These are phyloP conservation scores for Chaetogeoica ovagalla DNA, from an alignment of 2,888 invertebrate species.

Conservation along the genomic window DNA sequence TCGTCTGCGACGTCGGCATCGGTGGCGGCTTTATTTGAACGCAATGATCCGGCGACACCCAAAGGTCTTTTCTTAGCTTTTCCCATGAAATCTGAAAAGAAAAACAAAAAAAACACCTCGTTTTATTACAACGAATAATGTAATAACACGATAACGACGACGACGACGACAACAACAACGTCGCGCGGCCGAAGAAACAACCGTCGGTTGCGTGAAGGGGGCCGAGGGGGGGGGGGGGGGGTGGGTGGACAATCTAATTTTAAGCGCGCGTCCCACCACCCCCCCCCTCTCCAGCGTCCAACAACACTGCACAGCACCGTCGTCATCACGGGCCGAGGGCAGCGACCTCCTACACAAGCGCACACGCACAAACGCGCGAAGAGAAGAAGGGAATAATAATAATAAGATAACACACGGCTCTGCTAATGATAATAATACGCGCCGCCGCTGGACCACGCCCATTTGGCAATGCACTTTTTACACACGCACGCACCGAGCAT, in stretches of 20 bases:
- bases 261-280: neutral
- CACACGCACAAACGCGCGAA: neutral
- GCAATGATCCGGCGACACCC: neutral
- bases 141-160: too few species aligned
- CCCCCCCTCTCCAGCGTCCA: too few species aligned
- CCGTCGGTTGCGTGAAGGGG: too few species aligned
- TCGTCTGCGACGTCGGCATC: too few species aligned
- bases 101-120: neutral
- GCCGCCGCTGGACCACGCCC: conserved; percentile 45
- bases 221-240: neutral
- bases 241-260: conserved; percentile 30
- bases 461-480: conserved; percentile 32
- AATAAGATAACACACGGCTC: conserved; percentile 15
- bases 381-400: neutral
- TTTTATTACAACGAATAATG: too few species aligned
- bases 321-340: conserved; percentile 19
- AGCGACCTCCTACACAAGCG: conserved; percentile 29
- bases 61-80: conserved; percentile 35
- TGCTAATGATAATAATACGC: conserved; percentile 26
- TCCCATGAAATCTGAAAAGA: conserved; percentile 34
- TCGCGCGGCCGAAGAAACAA: too few species aligned
- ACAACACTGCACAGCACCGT: too few species aligned
- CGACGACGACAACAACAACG: neutral
- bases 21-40: too few species aligned
- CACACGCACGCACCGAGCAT: neutral